Base-by-base conservation (phyloP, 2,888 invertebrate genomes). In the Formica aserva region DNA sequence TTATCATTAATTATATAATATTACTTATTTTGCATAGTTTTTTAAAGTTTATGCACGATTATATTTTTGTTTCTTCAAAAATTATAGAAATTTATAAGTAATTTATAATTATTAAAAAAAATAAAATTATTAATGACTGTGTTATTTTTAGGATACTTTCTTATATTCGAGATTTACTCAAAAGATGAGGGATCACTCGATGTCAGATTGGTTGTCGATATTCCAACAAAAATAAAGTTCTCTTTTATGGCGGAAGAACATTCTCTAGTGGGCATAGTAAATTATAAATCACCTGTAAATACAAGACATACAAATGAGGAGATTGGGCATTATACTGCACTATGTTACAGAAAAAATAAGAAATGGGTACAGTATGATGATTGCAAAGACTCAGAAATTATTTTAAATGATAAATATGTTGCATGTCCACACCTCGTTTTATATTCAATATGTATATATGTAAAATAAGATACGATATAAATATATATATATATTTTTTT, bases 131-230 rank as follows among this genome's bases (percentile, higher is more conserved):
- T 38, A 38, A 38, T 38, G 9, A 38, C 38, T 26, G 9, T 29
- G 18, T 67, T 45, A n/a, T 67, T 67, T 45, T 45, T 18, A 67
- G 29, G 18, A 29, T 67, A 66, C 41, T 66, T 26, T 22, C 22
- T 35, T 6, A 45, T 67, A 26, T 45, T 67, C 3, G 45, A 66
- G n/a, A 11, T 32, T 15, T 69, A 69, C 2, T 18, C 5, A n/a
- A 67, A 67, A 18, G 18, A 48, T 18, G 67, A 67, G 29, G 48
- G 52, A 1, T 8, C 63, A 4, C 9, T 35, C 5, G 26, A 45
- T 41, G 41, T 26, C 22, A 41, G n/a, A 26, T 26, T 66, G 22
- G 8, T 22, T 22, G 0, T 26, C 2, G 15, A 65, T 26, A 66
- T 66, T 6, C 66, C 66, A 13, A n/a, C 5, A 66, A 18, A 45